A percentile compares a stretch with the other conserved stretches of the same genome.
phyloP scores from a whole-genome alignment of 2,888 invertebrate genomes.

The Limnephilus rhombicus region DNA sequence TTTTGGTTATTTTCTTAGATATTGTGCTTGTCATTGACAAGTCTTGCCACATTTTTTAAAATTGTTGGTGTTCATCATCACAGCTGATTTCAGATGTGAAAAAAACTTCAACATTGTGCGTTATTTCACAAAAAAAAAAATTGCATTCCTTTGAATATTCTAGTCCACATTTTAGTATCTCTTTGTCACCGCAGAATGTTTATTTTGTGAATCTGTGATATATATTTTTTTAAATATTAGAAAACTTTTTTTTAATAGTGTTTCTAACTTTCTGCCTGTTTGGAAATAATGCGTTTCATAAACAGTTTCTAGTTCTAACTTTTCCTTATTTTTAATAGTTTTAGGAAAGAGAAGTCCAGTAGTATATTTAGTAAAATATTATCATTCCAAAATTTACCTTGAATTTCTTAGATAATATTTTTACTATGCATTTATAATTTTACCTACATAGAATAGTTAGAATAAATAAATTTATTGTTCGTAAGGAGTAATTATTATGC shows the following conservation, averaged over 20 bases:
- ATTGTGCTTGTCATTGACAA: neutral
- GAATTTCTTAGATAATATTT: neutral
- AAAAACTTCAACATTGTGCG: neutral
- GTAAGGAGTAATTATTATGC: neutral
- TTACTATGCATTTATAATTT: neutral
- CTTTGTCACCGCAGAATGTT: neutral
- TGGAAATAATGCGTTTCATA: neutral
- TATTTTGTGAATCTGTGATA: neutral
- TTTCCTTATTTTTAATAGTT: neutral
- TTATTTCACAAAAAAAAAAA: neutral
- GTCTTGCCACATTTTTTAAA: neutral
- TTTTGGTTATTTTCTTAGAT: no score
- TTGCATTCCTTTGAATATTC: neutral
- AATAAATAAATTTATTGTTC: neutral
- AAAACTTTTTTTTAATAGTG: neutral
- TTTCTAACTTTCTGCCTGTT: neutral
- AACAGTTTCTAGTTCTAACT: neutral
- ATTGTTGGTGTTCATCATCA: neutral
- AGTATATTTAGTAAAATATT: neutral
- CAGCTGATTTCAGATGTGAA: neutral
- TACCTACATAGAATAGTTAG: neutral
- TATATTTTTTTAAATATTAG: neutral
- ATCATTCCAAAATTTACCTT: neutral
- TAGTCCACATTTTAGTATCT: neutral
- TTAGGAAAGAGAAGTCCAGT: neutral